Evolutionary conservation across 2,888 invertebrate species (phyloP).

Genomic region (Quadroppia sp.): DNA sequence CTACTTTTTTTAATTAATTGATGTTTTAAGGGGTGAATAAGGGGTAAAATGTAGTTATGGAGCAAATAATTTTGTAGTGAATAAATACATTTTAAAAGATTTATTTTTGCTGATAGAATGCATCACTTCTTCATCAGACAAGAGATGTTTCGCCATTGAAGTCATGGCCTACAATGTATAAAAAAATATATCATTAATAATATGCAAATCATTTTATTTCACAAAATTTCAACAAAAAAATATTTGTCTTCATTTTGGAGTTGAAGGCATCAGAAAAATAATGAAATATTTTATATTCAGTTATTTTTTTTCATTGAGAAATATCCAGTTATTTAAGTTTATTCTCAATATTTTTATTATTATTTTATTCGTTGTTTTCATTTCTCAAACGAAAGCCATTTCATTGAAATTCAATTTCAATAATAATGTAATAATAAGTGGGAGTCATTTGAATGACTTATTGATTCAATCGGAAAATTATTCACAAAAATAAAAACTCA

Average conservation of each 20-base stretch:
- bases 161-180: not conserved
- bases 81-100: not conserved
- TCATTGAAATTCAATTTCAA: not conserved
- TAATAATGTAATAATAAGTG: conserved; percentile 19
- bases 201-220: not conserved
- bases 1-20: too few relatives aligned
- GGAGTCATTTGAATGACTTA: conserved; percentile 23
- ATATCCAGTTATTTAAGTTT: not conserved
- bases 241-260: not conserved
- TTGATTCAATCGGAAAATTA: not conserved
- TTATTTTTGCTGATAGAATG: not conserved
- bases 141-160: not conserved
- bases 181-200: conserved; percentile 8
- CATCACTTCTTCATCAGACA: not conserved
- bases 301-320: too few relatives aligned
- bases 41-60: too few relatives aligned
- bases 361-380: not conserved
- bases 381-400: not conserved
- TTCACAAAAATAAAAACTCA: not conserved
- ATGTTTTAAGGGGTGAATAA: too few relatives aligned
- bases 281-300: not conserved
- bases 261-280: conserved; percentile 4
- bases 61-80: too few relatives aligned
- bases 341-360: not conserved
- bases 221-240: conserved; percentile 2